Evolutionary conservation across 2,113 vertebrate species (phyloP), one percentile per base, ranked within the genome.

Genomic region (Scolopax mira): DNA sequence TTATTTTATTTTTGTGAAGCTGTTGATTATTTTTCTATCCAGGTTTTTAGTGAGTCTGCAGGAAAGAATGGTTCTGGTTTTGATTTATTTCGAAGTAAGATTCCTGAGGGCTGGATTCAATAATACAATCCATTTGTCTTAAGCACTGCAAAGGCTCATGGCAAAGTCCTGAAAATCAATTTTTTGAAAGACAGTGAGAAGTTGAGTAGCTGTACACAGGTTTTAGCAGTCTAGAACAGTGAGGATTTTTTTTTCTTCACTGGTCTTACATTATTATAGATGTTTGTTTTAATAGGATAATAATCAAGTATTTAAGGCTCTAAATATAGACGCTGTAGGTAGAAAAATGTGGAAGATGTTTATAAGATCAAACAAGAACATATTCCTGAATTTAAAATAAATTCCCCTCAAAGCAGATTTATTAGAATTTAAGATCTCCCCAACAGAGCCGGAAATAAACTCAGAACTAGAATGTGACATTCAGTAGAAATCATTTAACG

Each of bases 11-110:
- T 93, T 94, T 49, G 13, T 86, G 35, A 94, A 80, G 31, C 46
- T 88, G 18, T 78, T 95, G 92, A 87, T 92, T 96, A 71, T 89
- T 91, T 93, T 92, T 71, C 52, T 92, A 31, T 24, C 14, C 8
- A 52, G 18, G 25, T 44, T 83, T 94, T 93, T 65, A 89, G 72
- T 61, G 11, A 49, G 16, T 41, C 85, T 83, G 16, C 33, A 72
- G 82, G 79, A 92, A 94, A 86, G 71, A 90, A 91, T 52, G 6
- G 23, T 71, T 91, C 88, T 86, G 25, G 10, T 57, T 94, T 91
- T 96, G 60, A 95, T 95, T 90, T 92, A 93, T 94, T 88, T 93
- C 62, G n/a, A 94, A 86, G 79, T 62, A 89, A 70, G 71, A 83
- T 83, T 93, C 82, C 65, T 67, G 83, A 92, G 61, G 91, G 88